phyloP scores from a whole-genome alignment of 1,140 invertebrate species.

The Zaprionus kolodkinae region DNA sequence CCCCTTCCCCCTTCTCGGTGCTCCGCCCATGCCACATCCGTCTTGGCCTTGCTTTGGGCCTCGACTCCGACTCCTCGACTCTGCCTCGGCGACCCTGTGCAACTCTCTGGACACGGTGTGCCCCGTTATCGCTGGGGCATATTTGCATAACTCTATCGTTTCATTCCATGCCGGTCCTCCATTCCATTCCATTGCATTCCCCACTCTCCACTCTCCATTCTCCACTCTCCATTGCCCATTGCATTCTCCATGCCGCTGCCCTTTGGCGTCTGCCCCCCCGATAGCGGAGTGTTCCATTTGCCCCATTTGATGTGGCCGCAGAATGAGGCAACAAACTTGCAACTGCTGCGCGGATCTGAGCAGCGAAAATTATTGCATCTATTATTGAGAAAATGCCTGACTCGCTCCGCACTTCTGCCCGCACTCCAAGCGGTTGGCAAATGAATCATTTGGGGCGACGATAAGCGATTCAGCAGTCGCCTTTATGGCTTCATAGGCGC shows the following conservation, averaged over 20 bases:
- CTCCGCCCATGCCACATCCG: not conserved
- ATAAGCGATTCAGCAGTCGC: slow-evolving; percentile 59
- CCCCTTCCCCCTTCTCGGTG: not conserved
- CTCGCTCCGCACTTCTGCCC: not conserved
- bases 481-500: slow-evolving; percentile 11
- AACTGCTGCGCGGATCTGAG: not conserved
- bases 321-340: slow-evolving; percentile 1
- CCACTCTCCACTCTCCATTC: not conserved
- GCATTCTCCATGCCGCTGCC: slow-evolving; percentile 5
- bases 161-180: not conserved
- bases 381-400: slow-evolving; percentile 11
- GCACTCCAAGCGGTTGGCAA: slow-evolving; percentile 55
- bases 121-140: slow-evolving; percentile 66
- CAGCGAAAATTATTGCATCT: slow-evolving; percentile 9
- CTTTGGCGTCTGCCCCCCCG: slow-evolving; percentile 9
- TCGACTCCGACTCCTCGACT: not conserved
- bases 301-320: slow-evolving; percentile 33
- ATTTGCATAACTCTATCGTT: slow-evolving; percentile 65
- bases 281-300: not conserved
- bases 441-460: slow-evolving; percentile 65
- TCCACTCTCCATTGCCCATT: not conserved
- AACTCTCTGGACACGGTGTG: not conserved
- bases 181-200: not conserved
- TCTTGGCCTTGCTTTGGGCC: slow-evolving; percentile 25
- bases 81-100: not conserved